phyloP scores from a whole-genome alignment of 2,888 invertebrate genomes.

The Carabus problematicus region DNA sequence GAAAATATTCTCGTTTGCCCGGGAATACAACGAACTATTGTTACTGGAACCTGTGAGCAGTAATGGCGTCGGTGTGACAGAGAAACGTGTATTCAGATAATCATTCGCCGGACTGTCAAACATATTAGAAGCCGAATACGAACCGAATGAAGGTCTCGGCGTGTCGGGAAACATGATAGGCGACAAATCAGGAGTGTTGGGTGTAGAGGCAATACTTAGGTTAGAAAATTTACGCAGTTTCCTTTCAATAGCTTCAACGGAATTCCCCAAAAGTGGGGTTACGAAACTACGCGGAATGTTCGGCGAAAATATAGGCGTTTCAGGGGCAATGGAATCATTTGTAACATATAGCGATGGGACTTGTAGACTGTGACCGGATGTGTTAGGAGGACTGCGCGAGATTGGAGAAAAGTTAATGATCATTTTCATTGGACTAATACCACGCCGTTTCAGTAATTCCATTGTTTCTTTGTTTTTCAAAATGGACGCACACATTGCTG shows the following conservation, averaged over 20 bases:
- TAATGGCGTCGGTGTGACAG: background rate
- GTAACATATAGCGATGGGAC: no score
- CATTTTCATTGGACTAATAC: constrained; percentile 7
- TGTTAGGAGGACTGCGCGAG: no score
- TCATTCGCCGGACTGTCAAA: background rate
- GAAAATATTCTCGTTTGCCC: constrained; percentile 18
- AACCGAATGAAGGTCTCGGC: background rate
- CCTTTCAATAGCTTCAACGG: no score
- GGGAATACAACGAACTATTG: constrained; percentile 9
- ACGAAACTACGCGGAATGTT: no score
- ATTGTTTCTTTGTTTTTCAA: constrained; percentile 16
- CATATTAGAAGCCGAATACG: constrained; percentile 4
- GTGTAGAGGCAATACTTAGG: constrained; percentile 3
- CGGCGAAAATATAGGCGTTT: no score
- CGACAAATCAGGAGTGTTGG: constrained; percentile 18
- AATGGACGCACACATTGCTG: constrained; percentile 4
- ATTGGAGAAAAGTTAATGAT: background rate
- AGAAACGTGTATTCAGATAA: background rate
- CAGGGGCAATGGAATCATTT: no score
- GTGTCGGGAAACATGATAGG: constrained; percentile 2
- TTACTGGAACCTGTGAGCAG: background rate
- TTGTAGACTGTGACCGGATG: no score
- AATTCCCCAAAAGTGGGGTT: no score
- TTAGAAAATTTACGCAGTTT: constrained; percentile 20
- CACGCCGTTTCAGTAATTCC: constrained; percentile 8